These are phyloP conservation scores for Thalassaphorura encarpata DNA, from an alignment of 1,140 invertebrate genomes.

Conservation along the genomic window DNA sequence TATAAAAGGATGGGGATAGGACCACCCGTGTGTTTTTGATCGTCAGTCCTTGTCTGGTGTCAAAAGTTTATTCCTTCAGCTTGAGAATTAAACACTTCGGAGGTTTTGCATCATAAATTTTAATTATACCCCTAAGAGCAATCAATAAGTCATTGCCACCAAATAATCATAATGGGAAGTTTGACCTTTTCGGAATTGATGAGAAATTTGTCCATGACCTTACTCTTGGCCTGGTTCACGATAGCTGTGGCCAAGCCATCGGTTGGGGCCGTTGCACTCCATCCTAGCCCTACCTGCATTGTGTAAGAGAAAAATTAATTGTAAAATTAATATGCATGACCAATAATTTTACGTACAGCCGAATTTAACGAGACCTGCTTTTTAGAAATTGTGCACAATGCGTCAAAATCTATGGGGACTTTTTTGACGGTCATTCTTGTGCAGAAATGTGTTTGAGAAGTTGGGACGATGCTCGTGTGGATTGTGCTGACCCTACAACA, in stretches of 20 bases:
- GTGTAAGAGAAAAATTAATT: constrained; percentile 13
- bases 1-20: too few species aligned
- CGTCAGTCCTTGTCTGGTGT: too few species aligned
- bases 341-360: background rate
- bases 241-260: too few species aligned
- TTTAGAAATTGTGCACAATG: constrained; percentile 78
- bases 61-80: too few species aligned
- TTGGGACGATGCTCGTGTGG: constrained; percentile 64
- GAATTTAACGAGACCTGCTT: constrained; percentile 43
- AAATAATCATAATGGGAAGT: too few species aligned
- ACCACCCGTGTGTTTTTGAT: too few species aligned
- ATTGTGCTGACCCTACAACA: constrained; percentile 66
- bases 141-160: too few species aligned
- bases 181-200: too few species aligned
- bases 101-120: too few species aligned
- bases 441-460: constrained; percentile 69
- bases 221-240: constrained; percentile 16
- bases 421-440: constrained; percentile 71
- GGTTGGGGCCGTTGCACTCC: constrained; percentile 10
- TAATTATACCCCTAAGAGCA: too few species aligned
- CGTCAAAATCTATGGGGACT: constrained; percentile 71
- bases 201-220: constrained; percentile 14
- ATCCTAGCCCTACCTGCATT: constrained; percentile 27
- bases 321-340: background rate
- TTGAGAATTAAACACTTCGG: too few species aligned